Conservation (phyloP, 2,113 vertebrate genomes). For the Forbesichthys papilliferus region DNA sequence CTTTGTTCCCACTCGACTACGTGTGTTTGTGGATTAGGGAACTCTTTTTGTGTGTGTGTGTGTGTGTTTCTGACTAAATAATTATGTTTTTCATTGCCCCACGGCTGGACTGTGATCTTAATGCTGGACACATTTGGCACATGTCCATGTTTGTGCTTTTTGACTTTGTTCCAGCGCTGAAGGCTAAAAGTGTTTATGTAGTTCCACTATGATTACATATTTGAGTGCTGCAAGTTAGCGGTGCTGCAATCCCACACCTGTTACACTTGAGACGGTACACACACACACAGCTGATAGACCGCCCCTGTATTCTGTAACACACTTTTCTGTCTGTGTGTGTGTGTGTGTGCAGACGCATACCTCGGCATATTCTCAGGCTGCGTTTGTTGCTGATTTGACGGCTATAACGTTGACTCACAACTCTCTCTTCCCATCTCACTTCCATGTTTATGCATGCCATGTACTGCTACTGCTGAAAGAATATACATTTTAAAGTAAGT, state of each 20-base stretch:
- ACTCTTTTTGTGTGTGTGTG: slow-evolving; percentile 1
- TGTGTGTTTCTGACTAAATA: slow-evolving; percentile 35
- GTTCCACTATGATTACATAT: slow-evolving; percentile 23
- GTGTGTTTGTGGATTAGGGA: slow-evolving; percentile 7
- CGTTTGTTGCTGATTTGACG: neutral
- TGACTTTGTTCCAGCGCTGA: slow-evolving; percentile 16
- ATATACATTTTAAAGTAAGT: too few relatives aligned
- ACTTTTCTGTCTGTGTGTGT: neutral
- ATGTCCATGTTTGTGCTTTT: slow-evolving; percentile 26
- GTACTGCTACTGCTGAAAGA: too few relatives aligned
- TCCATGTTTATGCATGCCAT: neutral
- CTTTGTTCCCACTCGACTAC: slow-evolving; percentile 27
- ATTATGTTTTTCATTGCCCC: slow-evolving; percentile 35
- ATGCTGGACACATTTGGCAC: slow-evolving; percentile 24
- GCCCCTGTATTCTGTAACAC: neutral
- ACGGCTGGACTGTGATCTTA: slow-evolving; percentile 30
- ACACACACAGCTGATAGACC: neutral
- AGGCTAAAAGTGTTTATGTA: slow-evolving; percentile 38
- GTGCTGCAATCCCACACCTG: neutral
- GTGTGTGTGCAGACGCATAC: neutral
- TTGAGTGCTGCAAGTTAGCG: slow-evolving; percentile 13
- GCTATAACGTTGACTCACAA: neutral
- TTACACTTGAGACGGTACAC: neutral
- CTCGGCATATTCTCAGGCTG: neutral
- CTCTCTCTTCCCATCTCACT: neutral